phyloP scores from a whole-genome alignment of 2,888 invertebrate genomes.

The Tetrapedia diversipes region DNA sequence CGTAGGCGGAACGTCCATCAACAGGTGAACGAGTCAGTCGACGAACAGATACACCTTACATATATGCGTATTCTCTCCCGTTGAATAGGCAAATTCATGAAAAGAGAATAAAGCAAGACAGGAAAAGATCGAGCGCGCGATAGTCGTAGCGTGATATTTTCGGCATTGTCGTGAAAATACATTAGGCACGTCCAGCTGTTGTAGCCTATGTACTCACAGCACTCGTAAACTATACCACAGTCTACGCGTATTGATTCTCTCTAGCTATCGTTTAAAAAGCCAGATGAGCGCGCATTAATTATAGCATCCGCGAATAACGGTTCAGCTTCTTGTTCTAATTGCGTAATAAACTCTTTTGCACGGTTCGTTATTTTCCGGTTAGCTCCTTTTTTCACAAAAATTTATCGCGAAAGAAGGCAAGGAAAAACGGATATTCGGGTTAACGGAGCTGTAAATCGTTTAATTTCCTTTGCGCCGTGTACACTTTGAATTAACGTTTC shows the following conservation, averaged over 20 bases:
- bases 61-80: conserved; percentile 23
- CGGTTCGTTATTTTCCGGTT: background rate
- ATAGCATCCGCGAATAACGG: background rate
- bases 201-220: background rate
- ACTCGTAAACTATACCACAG: too few species aligned
- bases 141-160: conserved; percentile 59
- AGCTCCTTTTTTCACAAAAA: background rate
- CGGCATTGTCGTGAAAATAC: conserved; percentile 59
- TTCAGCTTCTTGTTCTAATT: background rate
- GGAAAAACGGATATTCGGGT: background rate
- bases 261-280: conserved; percentile 29
- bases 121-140: conserved; percentile 12
- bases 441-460: background rate
- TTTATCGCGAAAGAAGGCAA: background rate
- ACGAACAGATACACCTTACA: conserved; percentile 59
- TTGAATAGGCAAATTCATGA: conserved; percentile 68
- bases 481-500: background rate
- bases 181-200: conserved; percentile 27
- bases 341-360: background rate
- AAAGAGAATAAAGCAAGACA: background rate
- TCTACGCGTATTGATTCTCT: conserved; percentile 56
- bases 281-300: conserved; percentile 41
- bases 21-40: conserved; percentile 77
- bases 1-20: conserved; percentile 74
- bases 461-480: background rate